Conservation (phyloP, 2,888 invertebrate species). For the Trichacis sp. region DNA sequence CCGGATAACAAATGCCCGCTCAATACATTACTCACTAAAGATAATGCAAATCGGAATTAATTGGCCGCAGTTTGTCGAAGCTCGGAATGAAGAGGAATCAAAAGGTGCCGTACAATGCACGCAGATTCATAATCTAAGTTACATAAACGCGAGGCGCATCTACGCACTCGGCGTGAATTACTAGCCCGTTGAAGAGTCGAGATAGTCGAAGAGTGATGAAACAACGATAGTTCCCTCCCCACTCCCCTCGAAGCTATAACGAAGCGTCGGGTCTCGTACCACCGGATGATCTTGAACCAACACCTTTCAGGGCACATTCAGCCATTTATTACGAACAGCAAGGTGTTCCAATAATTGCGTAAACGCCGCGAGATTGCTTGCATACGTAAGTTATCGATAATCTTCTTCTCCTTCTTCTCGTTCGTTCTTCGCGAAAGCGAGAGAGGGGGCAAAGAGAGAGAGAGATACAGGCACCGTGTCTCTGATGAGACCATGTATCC, state of each 20-base stretch:
- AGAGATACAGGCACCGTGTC: constrained; percentile 31
- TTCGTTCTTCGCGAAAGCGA: not conserved
- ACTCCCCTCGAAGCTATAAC: constrained; percentile 33
- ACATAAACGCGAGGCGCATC: constrained; percentile 35
- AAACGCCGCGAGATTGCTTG: constrained; percentile 59
- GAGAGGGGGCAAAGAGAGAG: not conserved
- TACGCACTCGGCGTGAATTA: constrained; percentile 34
- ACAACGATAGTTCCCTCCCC: constrained; percentile 42
- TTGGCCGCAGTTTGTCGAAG: too few species aligned
- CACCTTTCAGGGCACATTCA: constrained; percentile 65
- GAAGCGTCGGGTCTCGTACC: constrained; percentile 53
- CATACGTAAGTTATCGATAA: constrained; percentile 64
- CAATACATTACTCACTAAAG: too few species aligned
- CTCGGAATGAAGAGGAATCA: not conserved
- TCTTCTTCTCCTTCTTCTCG: constrained; percentile 29
- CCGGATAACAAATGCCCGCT: too few species aligned
- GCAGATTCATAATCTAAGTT: constrained; percentile 16
- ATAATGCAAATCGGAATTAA: too few species aligned
- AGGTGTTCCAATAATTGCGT: constrained; percentile 66
- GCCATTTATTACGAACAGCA: constrained; percentile 64
- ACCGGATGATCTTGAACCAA: constrained; percentile 66
- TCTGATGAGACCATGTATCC: constrained; percentile 22
- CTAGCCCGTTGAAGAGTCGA: constrained; percentile 9
- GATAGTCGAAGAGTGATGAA: constrained; percentile 44
- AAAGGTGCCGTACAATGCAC: not conserved